Base-by-base conservation (phyloP, 2,797 vertebrate species). In the Odontamblyopus lacepedii region DNA sequence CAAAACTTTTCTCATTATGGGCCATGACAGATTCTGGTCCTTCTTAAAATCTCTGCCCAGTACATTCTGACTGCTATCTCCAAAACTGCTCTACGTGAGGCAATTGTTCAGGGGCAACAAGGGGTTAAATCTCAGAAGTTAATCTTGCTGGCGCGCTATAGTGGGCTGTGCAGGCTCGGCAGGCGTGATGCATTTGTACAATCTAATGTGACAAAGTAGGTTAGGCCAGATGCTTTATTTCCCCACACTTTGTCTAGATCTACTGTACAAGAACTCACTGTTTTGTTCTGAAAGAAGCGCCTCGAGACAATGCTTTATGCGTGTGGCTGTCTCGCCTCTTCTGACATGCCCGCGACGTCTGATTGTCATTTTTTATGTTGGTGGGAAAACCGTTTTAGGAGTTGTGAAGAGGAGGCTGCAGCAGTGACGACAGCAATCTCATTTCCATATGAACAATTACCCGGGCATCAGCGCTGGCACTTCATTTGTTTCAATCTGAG, bases 401-500 rank as follows among this genome's bases (percentile, higher is more conserved):
- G 81, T 80, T 81, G 85, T 86, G 80, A 79, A 66, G 62, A 80
- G 78, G 80, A 88, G 84, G 83, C 82, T 87, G 68, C 74, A 8
- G 30, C 32, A 5, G 85, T 87, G 90, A 91, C 79, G 86, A 88
- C 76, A 85, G 82, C 87, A 87, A 89, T 92, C 88, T 91, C 92
- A 93, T 94, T 93, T 94, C 91, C 92, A 92, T 91, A 87, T 91
- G 91, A 94, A 93, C 91, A 93, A 94, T 94, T 92, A 92, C 93
- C 84, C 89, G 69, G 82, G 87, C 80, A 90, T 91, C 91, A 88
- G 86, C 78, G 81, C 77, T 91, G 93, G 90, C 93, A 93, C 83
- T 93, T 93, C 90, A 93, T 94, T 94, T 93, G 91, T 94, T 94
- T 93, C 92, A 91, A 93, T 93, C 92, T 92, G 92, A 93, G 87